Evolutionary conservation across 92 coral and sea anemone species (phyloP).

Genomic region (Parazoanthus darwini): DNA sequence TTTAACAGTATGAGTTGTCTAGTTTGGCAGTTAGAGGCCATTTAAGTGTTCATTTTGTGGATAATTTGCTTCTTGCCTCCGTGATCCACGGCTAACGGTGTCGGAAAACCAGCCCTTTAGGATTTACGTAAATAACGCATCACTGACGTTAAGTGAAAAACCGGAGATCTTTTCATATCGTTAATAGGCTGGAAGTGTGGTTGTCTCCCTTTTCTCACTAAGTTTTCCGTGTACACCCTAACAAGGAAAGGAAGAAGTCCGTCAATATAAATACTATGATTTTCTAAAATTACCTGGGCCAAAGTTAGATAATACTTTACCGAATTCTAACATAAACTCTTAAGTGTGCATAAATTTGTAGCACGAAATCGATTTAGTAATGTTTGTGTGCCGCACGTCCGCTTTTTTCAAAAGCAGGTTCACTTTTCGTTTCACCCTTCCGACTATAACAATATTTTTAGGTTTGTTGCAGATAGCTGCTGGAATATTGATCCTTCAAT

Average conservation of each 20-base stretch:
- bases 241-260: not conserved
- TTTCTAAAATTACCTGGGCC: not conserved
- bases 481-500: no score
- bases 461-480: no score
- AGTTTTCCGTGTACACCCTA: not conserved
- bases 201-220: not conserved
- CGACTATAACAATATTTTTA: no score
- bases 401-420: no score
- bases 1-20: no score
- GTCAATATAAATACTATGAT: not conserved
- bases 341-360: not conserved
- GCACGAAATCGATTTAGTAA: not conserved
- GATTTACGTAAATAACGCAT: not conserved
- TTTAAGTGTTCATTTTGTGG: not conserved
- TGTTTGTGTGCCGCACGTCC: not conserved
- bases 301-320: not conserved
- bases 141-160: not conserved
- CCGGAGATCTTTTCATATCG: not conserved
- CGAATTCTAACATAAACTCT: not conserved
- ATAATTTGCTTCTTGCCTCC: not conserved
- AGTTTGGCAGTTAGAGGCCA: not conserved
- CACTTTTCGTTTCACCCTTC: no score
- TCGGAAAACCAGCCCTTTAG: not conserved
- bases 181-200: not conserved
- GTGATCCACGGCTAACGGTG: not conserved